These are phyloP conservation scores for Leucoraja erinaceus DNA, from an alignment of 2,113 vertebrate species.

Conservation along the genomic window DNA sequence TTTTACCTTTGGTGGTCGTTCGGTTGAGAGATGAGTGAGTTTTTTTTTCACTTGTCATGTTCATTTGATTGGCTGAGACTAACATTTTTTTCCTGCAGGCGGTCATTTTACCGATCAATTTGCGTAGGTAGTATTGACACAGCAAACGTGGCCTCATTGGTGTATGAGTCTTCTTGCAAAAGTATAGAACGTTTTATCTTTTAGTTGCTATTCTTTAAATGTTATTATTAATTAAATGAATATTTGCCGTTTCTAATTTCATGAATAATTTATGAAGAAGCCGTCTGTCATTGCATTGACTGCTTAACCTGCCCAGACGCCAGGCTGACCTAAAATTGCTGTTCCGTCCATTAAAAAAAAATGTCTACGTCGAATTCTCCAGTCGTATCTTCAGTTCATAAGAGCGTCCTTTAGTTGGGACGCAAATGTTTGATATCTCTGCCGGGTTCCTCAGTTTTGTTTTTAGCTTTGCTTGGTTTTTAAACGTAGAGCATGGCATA, in stretches of 20 bases:
- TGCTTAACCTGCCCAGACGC: conserved; percentile 14
- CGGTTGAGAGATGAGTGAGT: not conserved
- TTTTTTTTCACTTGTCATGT: not conserved
- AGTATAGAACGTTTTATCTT: not conserved
- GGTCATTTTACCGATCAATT: conserved; percentile 22
- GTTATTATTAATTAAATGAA: not conserved
- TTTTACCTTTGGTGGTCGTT: not conserved
- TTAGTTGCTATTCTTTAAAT: not conserved
- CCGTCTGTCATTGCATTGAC: not conserved
- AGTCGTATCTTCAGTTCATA: not conserved
- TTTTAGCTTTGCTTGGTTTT: not conserved
- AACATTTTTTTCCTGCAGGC: not conserved
- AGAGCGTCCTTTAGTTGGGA: not conserved
- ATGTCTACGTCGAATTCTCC: not conserved
- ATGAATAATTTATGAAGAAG: conserved; percentile 33
- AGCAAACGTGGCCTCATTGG: conserved; percentile 12
- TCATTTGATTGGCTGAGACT: not conserved
- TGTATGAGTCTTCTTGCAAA: not conserved
- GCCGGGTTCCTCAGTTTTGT: not conserved
- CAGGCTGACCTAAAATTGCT: not conserved
- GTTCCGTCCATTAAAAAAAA: conserved; percentile 4
- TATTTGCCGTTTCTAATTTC: not conserved
- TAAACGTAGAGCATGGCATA: not conserved
- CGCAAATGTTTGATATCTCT: not conserved
- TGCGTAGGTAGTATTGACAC: conserved; percentile 1